Conservation (phyloP, 2,888 invertebrate species). For the Priocnemis perturbator region DNA sequence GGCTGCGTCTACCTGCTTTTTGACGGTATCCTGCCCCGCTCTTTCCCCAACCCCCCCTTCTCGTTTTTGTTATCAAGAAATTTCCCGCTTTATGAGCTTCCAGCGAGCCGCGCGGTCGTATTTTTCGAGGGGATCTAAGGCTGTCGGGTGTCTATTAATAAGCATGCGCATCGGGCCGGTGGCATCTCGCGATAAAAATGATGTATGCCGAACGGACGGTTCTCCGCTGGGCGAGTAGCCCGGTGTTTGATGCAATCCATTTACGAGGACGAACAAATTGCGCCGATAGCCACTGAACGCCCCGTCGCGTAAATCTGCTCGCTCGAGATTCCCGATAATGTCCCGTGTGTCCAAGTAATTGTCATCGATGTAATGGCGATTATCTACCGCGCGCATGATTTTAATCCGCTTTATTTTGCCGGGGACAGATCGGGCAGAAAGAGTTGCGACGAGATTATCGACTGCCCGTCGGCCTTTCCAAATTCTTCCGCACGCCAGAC, state of each 20-base stretch:
- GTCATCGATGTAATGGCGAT: too few relatives aligned
- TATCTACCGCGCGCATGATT: too few relatives aligned
- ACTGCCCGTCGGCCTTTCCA: too few relatives aligned
- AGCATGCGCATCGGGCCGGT: conserved; percentile 46
- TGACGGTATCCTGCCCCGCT: conserved; percentile 1
- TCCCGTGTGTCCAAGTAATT: too few relatives aligned
- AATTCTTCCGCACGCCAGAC: too few relatives aligned
- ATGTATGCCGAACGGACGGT: conserved; percentile 47
- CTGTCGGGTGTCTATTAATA: conserved; percentile 56
- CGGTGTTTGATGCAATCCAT: conserved; percentile 31
- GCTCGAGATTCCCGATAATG: too few relatives aligned
- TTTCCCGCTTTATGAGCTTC: conserved; percentile 14
- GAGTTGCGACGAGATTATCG: conserved; percentile 3
- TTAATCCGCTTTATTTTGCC: too few relatives aligned
- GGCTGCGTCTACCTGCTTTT: not conserved
- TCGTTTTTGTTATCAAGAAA: conserved; percentile 17
- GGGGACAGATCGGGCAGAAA: not conserved
- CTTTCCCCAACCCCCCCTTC: conserved; percentile 6
- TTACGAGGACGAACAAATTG: conserved; percentile 20
- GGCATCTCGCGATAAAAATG: conserved; percentile 61
- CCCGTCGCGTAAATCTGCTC: conserved; percentile 2
- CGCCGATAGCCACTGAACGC: not conserved
- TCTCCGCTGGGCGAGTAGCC: conserved; percentile 16
- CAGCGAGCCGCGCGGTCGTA: conserved; percentile 22
- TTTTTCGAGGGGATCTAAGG: conserved; percentile 37